Conservation (phyloP, 1,140 invertebrate species). For the Drosophila mayri region DNA sequence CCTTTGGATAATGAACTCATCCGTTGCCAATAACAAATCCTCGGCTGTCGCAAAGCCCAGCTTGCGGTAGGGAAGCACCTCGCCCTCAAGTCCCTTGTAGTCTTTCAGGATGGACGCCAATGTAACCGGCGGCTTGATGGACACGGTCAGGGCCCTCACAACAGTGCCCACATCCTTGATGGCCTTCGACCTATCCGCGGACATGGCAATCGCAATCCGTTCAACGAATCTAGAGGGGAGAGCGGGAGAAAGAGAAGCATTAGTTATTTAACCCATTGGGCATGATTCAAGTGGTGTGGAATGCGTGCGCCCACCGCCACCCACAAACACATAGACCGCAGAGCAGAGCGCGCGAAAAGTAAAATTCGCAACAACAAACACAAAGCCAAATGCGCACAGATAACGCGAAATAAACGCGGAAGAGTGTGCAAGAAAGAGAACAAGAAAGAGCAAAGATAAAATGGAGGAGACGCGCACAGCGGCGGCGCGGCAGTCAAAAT, state of each 20-base stretch:
- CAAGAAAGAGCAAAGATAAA: not conserved
- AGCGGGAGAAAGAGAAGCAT: slow-evolving; percentile 9
- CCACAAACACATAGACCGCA: slow-evolving; percentile 24
- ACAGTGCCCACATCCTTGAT: slow-evolving; percentile 51
- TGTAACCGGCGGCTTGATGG: slow-evolving; percentile 62
- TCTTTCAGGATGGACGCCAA: slow-evolving; percentile 53
- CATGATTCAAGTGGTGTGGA: slow-evolving; percentile 44
- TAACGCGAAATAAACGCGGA: slow-evolving; percentile 4
- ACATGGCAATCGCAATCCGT: slow-evolving; percentile 12
- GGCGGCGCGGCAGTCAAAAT: slow-evolving; percentile 22
- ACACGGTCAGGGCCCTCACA: slow-evolving; percentile 69
- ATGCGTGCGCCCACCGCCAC: slow-evolving; percentile 27
- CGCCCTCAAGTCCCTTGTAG: slow-evolving; percentile 56
- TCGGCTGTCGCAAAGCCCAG: slow-evolving; percentile 50
- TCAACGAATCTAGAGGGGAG: slow-evolving; percentile 11
- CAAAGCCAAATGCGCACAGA: not conserved
- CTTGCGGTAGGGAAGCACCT: slow-evolving; percentile 45
- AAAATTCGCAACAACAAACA: slow-evolving; percentile 6
- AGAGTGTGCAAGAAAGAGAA: slow-evolving; percentile 2
- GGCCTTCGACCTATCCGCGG: slow-evolving; percentile 8
- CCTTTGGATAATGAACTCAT: slow-evolving; percentile 48
- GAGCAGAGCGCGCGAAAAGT: slow-evolving; percentile 5
- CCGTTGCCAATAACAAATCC: slow-evolving; percentile 54
- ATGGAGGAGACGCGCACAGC: not conserved
- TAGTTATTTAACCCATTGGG: slow-evolving; percentile 9